Evolutionary conservation across 2,888 invertebrate species (phyloP), one percentile per base, ranked within the genome.

Genomic region (Drosophila limbata): DNA sequence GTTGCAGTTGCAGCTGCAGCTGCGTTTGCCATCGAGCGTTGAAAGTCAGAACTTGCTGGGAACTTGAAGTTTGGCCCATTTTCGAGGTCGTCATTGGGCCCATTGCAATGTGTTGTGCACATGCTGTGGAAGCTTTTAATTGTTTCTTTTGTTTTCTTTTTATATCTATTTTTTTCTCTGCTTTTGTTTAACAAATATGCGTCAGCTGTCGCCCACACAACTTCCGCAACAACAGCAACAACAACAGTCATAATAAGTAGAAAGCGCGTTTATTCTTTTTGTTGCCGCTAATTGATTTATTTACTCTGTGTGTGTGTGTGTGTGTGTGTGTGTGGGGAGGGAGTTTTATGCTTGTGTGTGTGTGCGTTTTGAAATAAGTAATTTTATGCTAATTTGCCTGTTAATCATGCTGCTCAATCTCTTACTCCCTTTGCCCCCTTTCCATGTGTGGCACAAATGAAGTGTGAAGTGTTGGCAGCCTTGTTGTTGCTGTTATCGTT

Each of bases 341-440:
- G 21, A 21, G 21, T 21, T n/a, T n/a, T n/a, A n/a, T 10, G 19
- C 6, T 4, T 13, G 51, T n/a, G 17, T 48, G 68, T 70, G 77
- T 65, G 74, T 69, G 66, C 51, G 64, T 73, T 89, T 89, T 82
- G 78, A 82, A 87, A 85, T 84, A 69, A 65, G 76, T 78, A 87
- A 85, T 85, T 85, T 84, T 71, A 85, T 87, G 85, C 88, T 85
- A 85, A 85, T 85, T 85, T 89, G 89, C 74, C 74, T 85, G 85
- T 85, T 85, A 85, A 85, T 85, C 88, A 78, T 69, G 81, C 79
- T 62, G 56, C 79, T 60, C 74, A 60, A 66, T 56, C 59, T 37
- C 59, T 62, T 53, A 33, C 42, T 40, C 44, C 42, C 28, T 15
- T 1, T 15, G 11, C 17, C 8, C n/a, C 5, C 21, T n/a, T 9